Evolutionary conservation across 1,140 invertebrate species (phyloP), one percentile per base, ranked within the genome.

Genomic region (Tetranychus urticae): DNA sequence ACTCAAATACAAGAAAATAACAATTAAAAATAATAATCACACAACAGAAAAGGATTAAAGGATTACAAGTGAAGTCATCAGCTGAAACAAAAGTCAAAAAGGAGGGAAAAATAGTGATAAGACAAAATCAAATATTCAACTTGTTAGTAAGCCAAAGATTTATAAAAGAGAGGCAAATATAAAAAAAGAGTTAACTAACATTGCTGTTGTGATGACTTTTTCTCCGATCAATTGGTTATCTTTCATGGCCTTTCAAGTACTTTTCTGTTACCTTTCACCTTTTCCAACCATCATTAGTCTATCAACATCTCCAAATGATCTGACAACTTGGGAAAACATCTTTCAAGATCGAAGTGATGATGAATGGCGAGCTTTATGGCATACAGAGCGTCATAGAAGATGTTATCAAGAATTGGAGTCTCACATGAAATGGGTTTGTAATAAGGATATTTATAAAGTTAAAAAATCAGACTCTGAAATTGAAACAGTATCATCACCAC

Each of bases 391-490:
- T 47, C 77, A 78, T 65, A 71, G 74, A 4, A 70, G 77, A 10
- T 68, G 78, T 67, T 72, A 77, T 1, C 74, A 78, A 62, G 75
- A 77, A 61, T 68, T 79, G 12, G 66, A 77, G 8, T 70, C 70
- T 10, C 78, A 79, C 63, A 70, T 79, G 50, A 75, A 75, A 60
- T 79, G 78, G 78, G 78, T 77, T 34, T 79, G 78, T 64, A 72
- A 78, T 64, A 79, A 79, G 67, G 78, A 79, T 64, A 78, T 79
- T 60, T 79, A 79, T 65, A 69, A 75, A 7, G 63, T 62, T 12
- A 60, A 62, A 31, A 66, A 62, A 37, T 48, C 42, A 5, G 47
- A 23, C 34, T 36, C 12, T 4, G n/a, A 23, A 50, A 8, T 10
- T 34, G 42, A 45, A 45, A 0, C 23, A 23, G 23, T 23, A 23